Evolutionary conservation across 2,797 vertebrate species (phyloP), one percentile per base, ranked within the genome.

Genomic region (Tamandua tetradactyla): DNA sequence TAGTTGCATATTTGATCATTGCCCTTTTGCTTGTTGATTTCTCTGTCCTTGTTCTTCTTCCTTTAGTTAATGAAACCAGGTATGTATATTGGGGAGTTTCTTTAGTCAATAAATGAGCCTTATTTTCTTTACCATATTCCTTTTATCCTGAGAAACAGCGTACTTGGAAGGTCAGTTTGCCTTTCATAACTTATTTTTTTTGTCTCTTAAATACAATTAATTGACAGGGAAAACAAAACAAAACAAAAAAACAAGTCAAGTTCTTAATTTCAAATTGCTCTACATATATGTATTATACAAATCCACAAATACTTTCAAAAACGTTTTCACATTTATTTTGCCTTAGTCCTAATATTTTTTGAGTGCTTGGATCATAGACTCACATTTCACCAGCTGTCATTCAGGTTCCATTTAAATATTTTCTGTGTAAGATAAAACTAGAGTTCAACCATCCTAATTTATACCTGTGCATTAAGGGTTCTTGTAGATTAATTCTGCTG

Each of bases 361-460:
- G 69, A 97, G 80, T 44, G 75, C 32, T 71, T 93, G 84, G 96
- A 94, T 95, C 87, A 75, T 66, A 89, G 90, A 97, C 94, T 97
- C 89, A 96, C 64, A 90, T 96, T 97, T 96, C 97, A 98, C 94
- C 92, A 95, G 95, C 95, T 97, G 93, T 97, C 94, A 92, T 94
- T 94, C 84, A 91, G 85, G 69, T 55, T 86, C 47, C 83, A 87
- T 93, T 97, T 97, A 97, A 97, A 96, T 97, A 85, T 97, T 97
- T 97, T 97, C 94, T 97, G 6, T 93, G 90, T 97, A 97, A 97
- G 97, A 94, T 96, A 95, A 96, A 96, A 94, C 55, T 97, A 80
- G 47, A 96, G 85, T 96, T 88, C 92, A 92, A 8, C 86, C 40
- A 95, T 94, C 92, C 80, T 91, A 96, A 92, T 96, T 97, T 95